Base-by-base conservation (phyloP, 2,888 invertebrate genomes). In the Pristionchus arcanus region DNA sequence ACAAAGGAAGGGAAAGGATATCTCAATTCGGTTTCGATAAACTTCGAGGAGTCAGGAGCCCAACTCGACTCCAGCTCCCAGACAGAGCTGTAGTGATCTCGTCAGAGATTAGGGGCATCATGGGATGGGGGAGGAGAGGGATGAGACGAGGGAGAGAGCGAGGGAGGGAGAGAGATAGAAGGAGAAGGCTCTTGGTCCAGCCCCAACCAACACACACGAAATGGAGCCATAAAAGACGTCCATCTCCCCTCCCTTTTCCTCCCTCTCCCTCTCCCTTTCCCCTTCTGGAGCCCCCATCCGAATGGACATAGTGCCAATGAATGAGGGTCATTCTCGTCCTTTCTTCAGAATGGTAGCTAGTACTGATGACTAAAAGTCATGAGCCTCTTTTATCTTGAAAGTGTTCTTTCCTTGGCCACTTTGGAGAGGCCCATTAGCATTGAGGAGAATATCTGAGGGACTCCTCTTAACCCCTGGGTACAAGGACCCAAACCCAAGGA, bases 181-280 rank as follows among this genome's bases (percentile, higher is more conserved):
- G 13, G 59, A 31, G 84, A 34, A 37, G 31, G 34, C 59, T 85
- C 55, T 59, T 85, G 59, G 59, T 85, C 59, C 59, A 63, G 25
- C 63, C 55, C 55, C 25, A 13, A 1, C 55, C 25, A 13, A 1
- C 34, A 15, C 37, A 49, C 81, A 81, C 81, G 81, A 81, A 81
- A 81, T 81, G 81, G 81, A 81, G 81, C 81, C 81, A 81, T 81
- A 81, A 81, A 81, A 81, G 81, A 81, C 81, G 81, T 81, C 81
- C 81, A 81, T 81, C 81, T n/a, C 53, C 81, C 49, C 42, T 49
- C 42, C 49, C 28, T 15, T 81, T 28, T 28, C 53, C n/a, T 53
- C n/a, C 81, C 37, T n/a, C 28, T 81, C 49, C 15, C 25, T 4
- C 77, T 49, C 77, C n/a, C 77, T 19, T 55, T 42, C 59, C 55